Conservation (phyloP, 2,113 vertebrate genomes). For the Tricholaema leucomelas region DNA sequence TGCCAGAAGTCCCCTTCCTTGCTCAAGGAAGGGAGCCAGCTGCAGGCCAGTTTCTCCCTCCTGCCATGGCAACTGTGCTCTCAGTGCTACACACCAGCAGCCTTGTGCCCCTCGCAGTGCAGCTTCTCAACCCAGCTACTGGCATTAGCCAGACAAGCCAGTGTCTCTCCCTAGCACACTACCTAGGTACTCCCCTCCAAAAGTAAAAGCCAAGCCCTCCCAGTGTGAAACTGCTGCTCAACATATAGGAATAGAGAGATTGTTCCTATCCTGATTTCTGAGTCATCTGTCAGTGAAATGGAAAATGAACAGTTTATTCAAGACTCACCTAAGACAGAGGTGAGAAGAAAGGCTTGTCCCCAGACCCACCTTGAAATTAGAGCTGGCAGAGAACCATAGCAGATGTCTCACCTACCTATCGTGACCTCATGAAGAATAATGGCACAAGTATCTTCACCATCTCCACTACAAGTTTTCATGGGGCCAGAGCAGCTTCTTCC, state of each 20-base stretch:
- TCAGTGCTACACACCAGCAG: neutral
- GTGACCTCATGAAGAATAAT: neutral
- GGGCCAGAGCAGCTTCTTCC: conserved; percentile 33
- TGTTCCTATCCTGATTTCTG: neutral
- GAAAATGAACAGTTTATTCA: neutral
- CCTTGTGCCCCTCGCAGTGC: neutral
- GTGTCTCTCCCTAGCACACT: neutral
- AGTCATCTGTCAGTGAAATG: neutral
- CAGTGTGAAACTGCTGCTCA: rapidly evolving
- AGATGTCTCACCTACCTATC: neutral
- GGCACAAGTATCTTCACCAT: conserved; percentile 23
- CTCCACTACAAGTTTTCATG: neutral
- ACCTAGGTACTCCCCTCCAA: neutral
- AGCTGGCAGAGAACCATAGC: neutral
- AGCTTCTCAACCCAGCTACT: neutral
- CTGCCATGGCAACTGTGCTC: neutral
- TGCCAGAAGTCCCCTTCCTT: neutral
- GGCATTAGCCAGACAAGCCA: neutral
- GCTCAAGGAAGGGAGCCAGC: neutral
- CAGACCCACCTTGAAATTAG: neutral
- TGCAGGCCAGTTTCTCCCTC: neutral
- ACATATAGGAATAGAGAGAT: neutral
- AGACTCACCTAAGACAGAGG: neutral
- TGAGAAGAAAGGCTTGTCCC: rapidly evolving
- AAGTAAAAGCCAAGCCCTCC: neutral